A percentile compares a stretch with the other conserved stretches of the same genome.
phyloP scores from a whole-genome alignment of 2,797 vertebrate genomes.

The Pipistrellus kuhlii region DNA sequence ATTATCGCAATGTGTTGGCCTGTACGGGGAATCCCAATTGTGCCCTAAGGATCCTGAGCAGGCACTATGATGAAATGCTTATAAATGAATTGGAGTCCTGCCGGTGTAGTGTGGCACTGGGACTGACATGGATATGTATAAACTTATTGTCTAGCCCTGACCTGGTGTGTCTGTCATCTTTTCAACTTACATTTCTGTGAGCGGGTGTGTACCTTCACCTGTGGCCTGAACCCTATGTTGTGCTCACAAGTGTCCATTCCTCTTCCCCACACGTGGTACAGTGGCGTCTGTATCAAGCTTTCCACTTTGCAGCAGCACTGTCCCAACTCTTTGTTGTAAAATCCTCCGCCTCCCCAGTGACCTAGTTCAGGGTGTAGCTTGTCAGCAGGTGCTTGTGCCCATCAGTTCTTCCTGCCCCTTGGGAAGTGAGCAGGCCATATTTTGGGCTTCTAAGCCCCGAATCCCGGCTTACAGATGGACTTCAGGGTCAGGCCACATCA shows the following conservation, averaged over 20 bases:
- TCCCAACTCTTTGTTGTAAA: neutral
- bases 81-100: conserved; percentile 62
- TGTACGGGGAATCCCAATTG: conserved; percentile 22
- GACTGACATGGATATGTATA: conserved; percentile 79
- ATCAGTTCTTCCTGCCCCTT: neutral
- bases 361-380: neutral
- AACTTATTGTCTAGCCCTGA: conserved; percentile 71
- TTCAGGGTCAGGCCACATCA: neutral
- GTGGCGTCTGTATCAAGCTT: neutral
- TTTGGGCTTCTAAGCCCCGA: neutral
- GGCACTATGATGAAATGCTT: neutral
- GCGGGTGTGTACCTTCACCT: neutral
- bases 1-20: conserved; percentile 88
- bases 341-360: neutral
- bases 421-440: neutral
- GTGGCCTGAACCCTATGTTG: neutral
- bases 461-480: neutral
- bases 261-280: rapidly evolving
- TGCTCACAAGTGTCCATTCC: neutral
- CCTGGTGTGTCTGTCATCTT: conserved; percentile 77
- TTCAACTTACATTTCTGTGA: neutral
- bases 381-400: rapidly evolving
- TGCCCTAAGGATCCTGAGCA: neutral
- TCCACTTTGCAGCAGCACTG: rapidly evolving
- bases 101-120: neutral